phyloP scores from a whole-genome alignment of 2,113 vertebrate species.

The Pogonocichla stellata region DNA sequence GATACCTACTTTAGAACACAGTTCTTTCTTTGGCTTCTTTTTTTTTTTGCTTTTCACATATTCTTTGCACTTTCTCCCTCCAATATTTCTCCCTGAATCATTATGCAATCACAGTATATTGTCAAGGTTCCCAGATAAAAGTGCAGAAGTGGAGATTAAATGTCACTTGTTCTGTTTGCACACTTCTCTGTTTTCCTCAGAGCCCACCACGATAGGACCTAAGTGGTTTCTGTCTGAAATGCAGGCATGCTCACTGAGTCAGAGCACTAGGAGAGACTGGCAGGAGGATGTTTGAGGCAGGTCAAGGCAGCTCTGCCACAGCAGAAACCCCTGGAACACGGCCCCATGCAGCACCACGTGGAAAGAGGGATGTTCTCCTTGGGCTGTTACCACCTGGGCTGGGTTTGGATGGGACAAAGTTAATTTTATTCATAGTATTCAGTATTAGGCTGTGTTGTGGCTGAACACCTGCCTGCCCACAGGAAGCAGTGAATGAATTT shows the following conservation, averaged over 20 bases:
- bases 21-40: not conserved
- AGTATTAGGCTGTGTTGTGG: not conserved
- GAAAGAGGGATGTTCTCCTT: not conserved
- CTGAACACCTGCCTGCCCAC: not conserved
- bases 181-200: not conserved
- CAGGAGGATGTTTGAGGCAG: not conserved
- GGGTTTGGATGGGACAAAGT: not conserved
- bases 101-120: not conserved
- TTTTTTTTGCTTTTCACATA: not conserved
- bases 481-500: not conserved
- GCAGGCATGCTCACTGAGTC: not conserved
- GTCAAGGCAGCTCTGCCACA: not conserved
- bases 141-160: not conserved
- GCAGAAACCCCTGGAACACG: not conserved
- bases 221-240: not conserved
- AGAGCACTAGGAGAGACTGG: not conserved
- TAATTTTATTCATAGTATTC: not conserved
- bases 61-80: not conserved
- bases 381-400: not conserved
- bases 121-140: not conserved
- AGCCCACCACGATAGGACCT: not conserved
- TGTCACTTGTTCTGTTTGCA: not conserved
- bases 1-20: not conserved
- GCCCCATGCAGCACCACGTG: rapidly evolving
- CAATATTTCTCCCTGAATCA: not conserved